Evolutionary conservation across 2,113 vertebrate species (phyloP).

Genomic region (Ginglymostoma cirratum): DNA sequence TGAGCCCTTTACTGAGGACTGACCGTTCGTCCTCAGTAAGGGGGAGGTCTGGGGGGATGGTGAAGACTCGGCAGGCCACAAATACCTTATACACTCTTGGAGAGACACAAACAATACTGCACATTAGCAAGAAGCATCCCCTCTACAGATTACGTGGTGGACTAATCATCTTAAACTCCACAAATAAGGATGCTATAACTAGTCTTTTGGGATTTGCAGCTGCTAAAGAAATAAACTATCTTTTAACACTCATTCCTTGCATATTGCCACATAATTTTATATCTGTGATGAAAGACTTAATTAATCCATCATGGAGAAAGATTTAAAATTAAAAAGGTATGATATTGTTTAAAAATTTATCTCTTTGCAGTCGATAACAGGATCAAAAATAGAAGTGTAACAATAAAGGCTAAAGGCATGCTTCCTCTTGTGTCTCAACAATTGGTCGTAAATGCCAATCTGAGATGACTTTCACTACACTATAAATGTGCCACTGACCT

Average conservation of each 20-base stretch:
- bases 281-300: not conserved
- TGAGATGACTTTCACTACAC: not conserved
- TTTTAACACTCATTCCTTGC: not conserved
- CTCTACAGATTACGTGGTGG: too few species aligned
- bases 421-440: not conserved
- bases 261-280: not conserved
- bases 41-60: too few species aligned
- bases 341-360: not conserved
- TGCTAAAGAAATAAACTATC: too few species aligned
- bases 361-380: not conserved
- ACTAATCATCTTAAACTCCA: too few species aligned
- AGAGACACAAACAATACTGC: too few species aligned
- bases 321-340: not conserved
- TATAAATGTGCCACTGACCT: not conserved
- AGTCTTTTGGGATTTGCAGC: too few species aligned
- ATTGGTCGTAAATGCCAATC: not conserved
- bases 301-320: not conserved
- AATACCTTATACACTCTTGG: too few species aligned
- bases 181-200: too few species aligned
- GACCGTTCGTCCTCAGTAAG: too few species aligned
- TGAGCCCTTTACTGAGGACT: too few species aligned
- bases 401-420: not conserved
- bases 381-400: not conserved
- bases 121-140: too few species aligned
- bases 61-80: too few species aligned